These are phyloP conservation scores for Chelonia mydas DNA, from an alignment of 2,797 vertebrate genomes.

Conservation along the genomic window DNA sequence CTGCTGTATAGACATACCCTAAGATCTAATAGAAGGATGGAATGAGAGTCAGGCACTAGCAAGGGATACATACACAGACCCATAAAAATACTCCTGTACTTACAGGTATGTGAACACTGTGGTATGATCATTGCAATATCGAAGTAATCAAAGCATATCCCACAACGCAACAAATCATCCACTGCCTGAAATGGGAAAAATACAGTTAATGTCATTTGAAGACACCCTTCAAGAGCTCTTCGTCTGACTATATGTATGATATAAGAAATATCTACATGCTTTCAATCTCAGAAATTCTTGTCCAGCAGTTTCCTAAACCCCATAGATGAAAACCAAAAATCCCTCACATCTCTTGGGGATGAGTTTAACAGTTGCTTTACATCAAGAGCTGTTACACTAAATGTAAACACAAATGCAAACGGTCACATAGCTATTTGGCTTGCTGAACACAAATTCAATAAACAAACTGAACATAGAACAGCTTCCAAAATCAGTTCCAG, in stretches of 20 bases:
- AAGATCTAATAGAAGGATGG: fast-evolving
- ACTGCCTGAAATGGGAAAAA: conserved; percentile 81
- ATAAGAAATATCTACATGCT: background rate
- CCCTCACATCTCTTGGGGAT: background rate
- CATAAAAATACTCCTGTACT: conserved; percentile 74
- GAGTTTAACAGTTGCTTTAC: background rate
- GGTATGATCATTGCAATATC: conserved; percentile 92
- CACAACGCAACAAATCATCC: conserved; percentile 89
- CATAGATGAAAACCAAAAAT: background rate
- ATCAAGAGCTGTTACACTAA: background rate
- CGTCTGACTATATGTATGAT: background rate
- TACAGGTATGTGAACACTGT: conserved; percentile 94
- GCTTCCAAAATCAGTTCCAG: background rate
- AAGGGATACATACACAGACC: background rate
- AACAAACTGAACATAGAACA: background rate
- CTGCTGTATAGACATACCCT: fast-evolving
- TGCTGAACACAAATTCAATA: background rate
- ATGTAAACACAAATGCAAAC: background rate
- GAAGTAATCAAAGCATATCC: conserved; percentile 93
- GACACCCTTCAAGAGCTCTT: background rate
- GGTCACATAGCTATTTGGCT: background rate
- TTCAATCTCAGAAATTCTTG: background rate
- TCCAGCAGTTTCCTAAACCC: background rate
- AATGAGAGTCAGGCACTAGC: fast-evolving
- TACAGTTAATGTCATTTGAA: background rate